Conservation (phyloP, 2,113 vertebrate species). For the Oryzias curvinotus region DNA sequence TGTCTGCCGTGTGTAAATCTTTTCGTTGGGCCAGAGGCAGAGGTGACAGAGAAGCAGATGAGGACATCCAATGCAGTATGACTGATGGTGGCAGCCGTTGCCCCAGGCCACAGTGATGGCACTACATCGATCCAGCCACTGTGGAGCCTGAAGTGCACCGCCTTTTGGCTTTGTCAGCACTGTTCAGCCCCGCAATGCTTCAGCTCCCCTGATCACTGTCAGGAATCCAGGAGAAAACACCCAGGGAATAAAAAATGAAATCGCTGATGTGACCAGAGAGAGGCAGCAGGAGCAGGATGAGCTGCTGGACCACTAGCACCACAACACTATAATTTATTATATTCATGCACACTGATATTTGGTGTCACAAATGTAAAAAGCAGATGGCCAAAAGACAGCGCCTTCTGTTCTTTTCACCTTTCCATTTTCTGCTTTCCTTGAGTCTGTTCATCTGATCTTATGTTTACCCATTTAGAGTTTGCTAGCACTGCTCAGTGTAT, state of each 20-base stretch:
- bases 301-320: conserved; percentile 22
- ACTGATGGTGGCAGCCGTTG: conserved; percentile 68
- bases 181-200: conserved; percentile 56
- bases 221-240: conserved; percentile 46
- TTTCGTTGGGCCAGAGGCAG: conserved; percentile 35
- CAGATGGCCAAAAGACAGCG: conserved; percentile 34
- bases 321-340: conserved; percentile 9
- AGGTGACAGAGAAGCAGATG: conserved; percentile 66
- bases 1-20: conserved; percentile 58
- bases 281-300: conserved; percentile 30
- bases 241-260: conserved; percentile 25
- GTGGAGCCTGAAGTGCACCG: conserved; percentile 56
- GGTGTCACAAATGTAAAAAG: conserved; percentile 5
- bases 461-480: conserved; percentile 45
- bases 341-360: conserved; percentile 30
- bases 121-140: conserved; percentile 71
- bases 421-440: conserved; percentile 44
- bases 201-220: conserved; percentile 59
- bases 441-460: conserved; percentile 48
- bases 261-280: conserved; percentile 39
- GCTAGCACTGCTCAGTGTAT: conserved; percentile 10
- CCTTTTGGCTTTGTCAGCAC: conserved; percentile 74
- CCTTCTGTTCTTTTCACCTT: conserved; percentile 39
- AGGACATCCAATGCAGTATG: conserved; percentile 71
- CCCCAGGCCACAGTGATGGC: conserved; percentile 59